Percentiles rank a stretch among this genome's conserved stretches.
Conservation (phyloP, 30 jellyfish, hydroid and myxozoan genomes). For the Turritopsis rubra region DNA sequence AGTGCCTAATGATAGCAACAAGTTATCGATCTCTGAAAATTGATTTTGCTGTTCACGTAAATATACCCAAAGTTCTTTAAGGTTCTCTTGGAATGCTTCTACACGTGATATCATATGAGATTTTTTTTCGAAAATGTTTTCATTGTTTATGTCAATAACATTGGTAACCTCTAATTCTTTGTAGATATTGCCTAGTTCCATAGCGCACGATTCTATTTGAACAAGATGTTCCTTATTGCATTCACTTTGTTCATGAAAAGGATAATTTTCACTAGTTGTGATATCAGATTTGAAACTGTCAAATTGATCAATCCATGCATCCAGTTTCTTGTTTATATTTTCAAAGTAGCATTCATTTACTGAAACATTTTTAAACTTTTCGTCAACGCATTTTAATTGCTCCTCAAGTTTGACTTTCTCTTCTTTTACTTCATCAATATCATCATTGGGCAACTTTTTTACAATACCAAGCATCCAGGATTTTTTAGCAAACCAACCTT, state of each 20-base stretch:
- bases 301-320: slow-evolving; percentile 3
- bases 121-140: neutral
- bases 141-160: neutral
- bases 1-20: neutral
- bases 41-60: neutral
- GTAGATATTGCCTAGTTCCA: neutral
- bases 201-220: neutral
- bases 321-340: neutral
- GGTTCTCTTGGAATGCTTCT: slow-evolving; percentile 7
- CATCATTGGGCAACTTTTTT: slow-evolving; percentile 6
- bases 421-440: neutral
- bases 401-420: neutral
- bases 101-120: neutral
- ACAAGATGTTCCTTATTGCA: neutral
- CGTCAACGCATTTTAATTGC: neutral
- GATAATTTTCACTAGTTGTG: neutral
- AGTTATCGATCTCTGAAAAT: neutral
- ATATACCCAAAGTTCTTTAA: slow-evolving; percentile 2
- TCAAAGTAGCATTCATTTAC: neutral
- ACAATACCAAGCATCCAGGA: neutral
- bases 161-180: neutral
- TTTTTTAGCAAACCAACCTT: slow-evolving; percentile 9
- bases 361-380: neutral
- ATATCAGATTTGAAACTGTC: neutral
- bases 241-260: neutral